Evolutionary conservation across 1,140 invertebrate genomes (phyloP).

Genomic region (Onthophagus taurus): DNA sequence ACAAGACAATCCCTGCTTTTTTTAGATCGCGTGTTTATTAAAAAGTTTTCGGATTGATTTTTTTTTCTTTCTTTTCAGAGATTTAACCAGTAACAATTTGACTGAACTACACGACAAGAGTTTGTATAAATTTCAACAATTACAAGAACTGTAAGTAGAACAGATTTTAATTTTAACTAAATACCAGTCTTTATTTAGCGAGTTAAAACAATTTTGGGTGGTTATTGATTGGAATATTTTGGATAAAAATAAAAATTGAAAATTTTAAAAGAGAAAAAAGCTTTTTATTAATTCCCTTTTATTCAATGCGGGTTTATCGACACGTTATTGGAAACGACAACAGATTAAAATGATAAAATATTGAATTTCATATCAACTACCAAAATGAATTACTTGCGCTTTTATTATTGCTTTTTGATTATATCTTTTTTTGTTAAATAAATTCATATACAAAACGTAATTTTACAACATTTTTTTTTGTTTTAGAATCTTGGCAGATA

Average conservation of each 20-base stretch:
- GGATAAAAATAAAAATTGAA: background rate
- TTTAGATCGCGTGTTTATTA: too few relatives aligned
- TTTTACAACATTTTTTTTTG: slow-evolving; percentile 2
- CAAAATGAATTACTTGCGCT: background rate
- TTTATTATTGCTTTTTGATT: background rate
- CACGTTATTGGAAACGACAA: too few relatives aligned
- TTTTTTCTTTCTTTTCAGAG: slow-evolving; percentile 2
- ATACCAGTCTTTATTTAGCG: background rate
- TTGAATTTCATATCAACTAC: too few relatives aligned
- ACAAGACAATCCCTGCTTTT: too few relatives aligned
- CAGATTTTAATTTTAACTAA: background rate
- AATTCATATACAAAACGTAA: background rate
- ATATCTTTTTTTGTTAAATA: background rate
- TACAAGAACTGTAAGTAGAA: slow-evolving; percentile 7
- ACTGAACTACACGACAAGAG: slow-evolving; percentile 4
- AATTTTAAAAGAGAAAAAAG: background rate
- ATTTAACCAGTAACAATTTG: slow-evolving; percentile 4
- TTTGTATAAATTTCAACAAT: slow-evolving; percentile 2
- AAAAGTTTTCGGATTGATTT: too few relatives aligned
- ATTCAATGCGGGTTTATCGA: too few relatives aligned
- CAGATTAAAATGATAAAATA: too few relatives aligned
- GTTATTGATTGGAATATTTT: background rate
- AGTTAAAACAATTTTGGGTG: background rate
- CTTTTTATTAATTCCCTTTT: background rate
- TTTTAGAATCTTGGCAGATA: slow-evolving; percentile 6